These are phyloP conservation scores for Tricholaema leucomelas DNA, from an alignment of 2,113 vertebrate species.

Conservation along the genomic window DNA sequence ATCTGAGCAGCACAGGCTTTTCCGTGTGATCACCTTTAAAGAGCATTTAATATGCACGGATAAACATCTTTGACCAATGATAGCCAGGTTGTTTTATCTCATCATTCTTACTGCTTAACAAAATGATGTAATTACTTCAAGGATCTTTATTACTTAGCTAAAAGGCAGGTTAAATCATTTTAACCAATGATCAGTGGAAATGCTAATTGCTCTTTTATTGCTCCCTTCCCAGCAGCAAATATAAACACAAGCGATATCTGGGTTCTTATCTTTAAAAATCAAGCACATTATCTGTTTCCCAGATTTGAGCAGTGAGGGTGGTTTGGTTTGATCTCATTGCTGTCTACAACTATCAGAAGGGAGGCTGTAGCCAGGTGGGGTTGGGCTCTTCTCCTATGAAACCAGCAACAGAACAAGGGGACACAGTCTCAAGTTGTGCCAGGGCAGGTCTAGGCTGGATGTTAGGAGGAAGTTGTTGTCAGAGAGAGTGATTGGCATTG, in stretches of 20 bases:
- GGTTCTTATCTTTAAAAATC: conserved; percentile 60
- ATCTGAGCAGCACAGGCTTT: neutral
- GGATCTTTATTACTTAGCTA: conserved; percentile 51
- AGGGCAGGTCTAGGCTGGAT: no score
- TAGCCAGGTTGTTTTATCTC: conserved; percentile 9
- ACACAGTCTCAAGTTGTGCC: no score
- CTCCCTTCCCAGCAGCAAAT: conserved; percentile 55
- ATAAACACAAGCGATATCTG: neutral
- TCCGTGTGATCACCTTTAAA: neutral
- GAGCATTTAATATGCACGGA: neutral
- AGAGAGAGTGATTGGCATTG: no score
- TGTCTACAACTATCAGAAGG: no score
- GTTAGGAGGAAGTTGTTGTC: no score
- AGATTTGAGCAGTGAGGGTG: neutral
- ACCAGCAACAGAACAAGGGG: no score
- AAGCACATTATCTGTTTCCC: neutral
- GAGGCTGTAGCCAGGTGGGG: no score
- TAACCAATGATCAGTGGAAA: conserved; percentile 58
- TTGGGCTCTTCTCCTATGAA: no score
- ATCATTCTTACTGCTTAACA: conserved; percentile 50
- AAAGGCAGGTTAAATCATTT: conserved; percentile 52
- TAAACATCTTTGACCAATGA: conserved; percentile 17
- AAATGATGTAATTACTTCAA: conserved; percentile 65
- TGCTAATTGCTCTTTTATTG: conserved; percentile 51
- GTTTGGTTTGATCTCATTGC: no score